phyloP scores from a whole-genome alignment of 2,113 vertebrate species.

The Oncorhynchus tshawytscha region DNA sequence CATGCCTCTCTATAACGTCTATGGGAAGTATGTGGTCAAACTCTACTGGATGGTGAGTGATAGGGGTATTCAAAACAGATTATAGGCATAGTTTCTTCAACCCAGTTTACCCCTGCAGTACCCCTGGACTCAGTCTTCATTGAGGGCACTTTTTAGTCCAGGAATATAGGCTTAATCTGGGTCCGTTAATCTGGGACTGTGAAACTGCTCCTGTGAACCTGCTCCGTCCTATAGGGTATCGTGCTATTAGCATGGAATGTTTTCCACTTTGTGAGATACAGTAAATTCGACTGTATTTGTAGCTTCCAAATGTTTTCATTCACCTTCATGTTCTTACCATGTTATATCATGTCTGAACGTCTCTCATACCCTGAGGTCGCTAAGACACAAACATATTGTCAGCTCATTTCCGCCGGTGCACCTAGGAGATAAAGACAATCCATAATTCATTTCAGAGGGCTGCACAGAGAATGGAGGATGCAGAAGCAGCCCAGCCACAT shows the following conservation, averaged over 20 bases:
- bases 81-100: no score
- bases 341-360: neutral
- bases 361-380: neutral
- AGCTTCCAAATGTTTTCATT: no score
- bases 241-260: no score
- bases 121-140: neutral
- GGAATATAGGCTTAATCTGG: no score
- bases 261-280: neutral
- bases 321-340: no score
- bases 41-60: conserved; percentile 93
- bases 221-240: no score
- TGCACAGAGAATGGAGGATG: neutral
- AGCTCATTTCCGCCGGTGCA: neutral
- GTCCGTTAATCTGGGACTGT: neutral
- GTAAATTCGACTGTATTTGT: neutral
- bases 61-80: neutral
- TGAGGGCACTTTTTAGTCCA: neutral
- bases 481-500: neutral
- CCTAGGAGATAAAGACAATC: neutral
- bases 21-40: conserved; percentile 89
- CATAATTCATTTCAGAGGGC: neutral
- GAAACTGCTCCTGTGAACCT: no score
- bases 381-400: neutral
- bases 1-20: conserved; percentile 83
- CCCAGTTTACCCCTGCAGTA: no score